phyloP scores from a whole-genome alignment of 2,888 invertebrate species.

The Rhorus exstirpatorius region DNA sequence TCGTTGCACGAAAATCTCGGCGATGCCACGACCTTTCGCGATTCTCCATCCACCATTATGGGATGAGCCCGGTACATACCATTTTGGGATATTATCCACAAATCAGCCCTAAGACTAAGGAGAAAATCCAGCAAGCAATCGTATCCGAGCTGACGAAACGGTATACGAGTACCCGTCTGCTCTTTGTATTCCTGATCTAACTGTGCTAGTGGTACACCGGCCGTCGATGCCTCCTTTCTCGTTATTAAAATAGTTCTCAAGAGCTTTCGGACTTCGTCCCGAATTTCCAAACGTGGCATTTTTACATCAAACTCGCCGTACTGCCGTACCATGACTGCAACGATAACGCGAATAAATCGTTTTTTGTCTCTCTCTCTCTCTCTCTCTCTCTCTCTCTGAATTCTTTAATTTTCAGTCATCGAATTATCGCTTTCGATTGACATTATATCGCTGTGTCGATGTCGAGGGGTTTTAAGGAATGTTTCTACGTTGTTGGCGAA shows the following conservation, averaged over 20 bases:
- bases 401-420: too few species aligned
- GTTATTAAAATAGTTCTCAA: constrained; percentile 74
- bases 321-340: too few species aligned
- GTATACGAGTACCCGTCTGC: constrained; percentile 73
- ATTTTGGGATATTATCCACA: not conserved
- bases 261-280: constrained; percentile 69
- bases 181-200: constrained; percentile 74
- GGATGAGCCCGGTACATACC: constrained; percentile 65
- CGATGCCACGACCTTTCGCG: not conserved
- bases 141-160: constrained; percentile 74
- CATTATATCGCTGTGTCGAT: too few species aligned
- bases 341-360: too few species aligned
- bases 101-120: constrained; percentile 65
- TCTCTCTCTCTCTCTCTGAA: too few species aligned
- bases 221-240: constrained; percentile 28
- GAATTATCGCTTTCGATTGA: too few species aligned
- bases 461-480: too few species aligned
- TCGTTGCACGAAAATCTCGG: not conserved
- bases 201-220: constrained; percentile 49
- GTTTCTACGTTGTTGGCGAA: too few species aligned
- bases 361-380: too few species aligned
- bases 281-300: constrained; percentile 17
- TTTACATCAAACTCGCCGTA: not conserved
- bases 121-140: constrained; percentile 72
- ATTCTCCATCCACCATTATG: constrained; percentile 67